These are phyloP conservation scores for Trachurus trachurus DNA, from an alignment of 2,797 vertebrate genomes.

Conservation along the genomic window DNA sequence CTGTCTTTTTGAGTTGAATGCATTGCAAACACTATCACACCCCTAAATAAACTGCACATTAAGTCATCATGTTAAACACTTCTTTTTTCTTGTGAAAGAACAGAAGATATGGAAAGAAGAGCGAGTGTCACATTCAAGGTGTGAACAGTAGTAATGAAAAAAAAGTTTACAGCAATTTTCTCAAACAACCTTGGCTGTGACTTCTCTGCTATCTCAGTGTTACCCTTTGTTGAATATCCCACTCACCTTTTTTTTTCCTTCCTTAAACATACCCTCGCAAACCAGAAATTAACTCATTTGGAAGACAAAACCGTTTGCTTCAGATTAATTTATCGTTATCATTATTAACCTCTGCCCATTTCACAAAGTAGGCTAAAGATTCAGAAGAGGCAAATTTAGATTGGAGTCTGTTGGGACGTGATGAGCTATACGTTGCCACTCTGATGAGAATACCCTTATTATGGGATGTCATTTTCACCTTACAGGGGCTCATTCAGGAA, in stretches of 20 bases:
- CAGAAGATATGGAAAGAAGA: neutral
- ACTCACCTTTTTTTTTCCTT: slow-evolving; percentile 27
- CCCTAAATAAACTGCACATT: slow-evolving; percentile 15
- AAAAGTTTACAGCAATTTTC: slow-evolving; percentile 30
- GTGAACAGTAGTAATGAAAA: slow-evolving; percentile 10
- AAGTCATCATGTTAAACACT: neutral
- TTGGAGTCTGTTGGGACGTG: slow-evolving; percentile 38
- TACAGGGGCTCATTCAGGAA: slow-evolving; percentile 52
- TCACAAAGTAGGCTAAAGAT: slow-evolving; percentile 71
- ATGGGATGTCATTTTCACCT: slow-evolving; percentile 64
- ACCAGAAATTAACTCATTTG: slow-evolving; percentile 48
- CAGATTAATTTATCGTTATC: slow-evolving; percentile 70
- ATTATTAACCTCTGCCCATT: slow-evolving; percentile 75
- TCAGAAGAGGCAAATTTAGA: slow-evolving; percentile 56
- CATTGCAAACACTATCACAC: slow-evolving; percentile 8
- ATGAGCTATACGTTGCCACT: slow-evolving; percentile 55
- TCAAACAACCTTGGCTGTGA: slow-evolving; percentile 40
- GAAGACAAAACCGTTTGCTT: slow-evolving; percentile 41
- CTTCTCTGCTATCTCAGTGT: slow-evolving; percentile 28
- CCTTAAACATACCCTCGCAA: slow-evolving; percentile 41
- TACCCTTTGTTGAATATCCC: slow-evolving; percentile 25
- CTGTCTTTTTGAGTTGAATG: slow-evolving; percentile 1
- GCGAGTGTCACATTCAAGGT: neutral
- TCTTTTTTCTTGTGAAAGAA: neutral
- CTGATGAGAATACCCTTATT: slow-evolving; percentile 58